phyloP scores from a whole-genome alignment of 1,140 invertebrate genomes.

The Copidosoma floridanum region DNA sequence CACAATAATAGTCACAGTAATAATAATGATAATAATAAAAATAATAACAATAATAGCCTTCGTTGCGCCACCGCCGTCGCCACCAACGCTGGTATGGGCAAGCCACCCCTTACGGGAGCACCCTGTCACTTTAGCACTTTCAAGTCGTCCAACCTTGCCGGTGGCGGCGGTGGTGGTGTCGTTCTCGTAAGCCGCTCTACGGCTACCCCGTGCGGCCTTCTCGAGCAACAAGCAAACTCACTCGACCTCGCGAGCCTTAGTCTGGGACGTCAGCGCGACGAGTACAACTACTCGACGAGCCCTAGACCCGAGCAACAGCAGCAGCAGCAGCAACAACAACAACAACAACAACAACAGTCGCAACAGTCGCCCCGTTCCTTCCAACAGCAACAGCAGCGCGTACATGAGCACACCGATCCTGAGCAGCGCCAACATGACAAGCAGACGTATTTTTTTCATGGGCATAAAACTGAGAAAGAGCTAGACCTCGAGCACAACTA shows the following conservation, averaged over 20 bases:
- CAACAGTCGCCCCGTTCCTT: slow-evolving; percentile 29
- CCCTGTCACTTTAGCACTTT: slow-evolving; percentile 47
- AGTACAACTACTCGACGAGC: too few species aligned
- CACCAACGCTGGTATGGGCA: slow-evolving; percentile 14
- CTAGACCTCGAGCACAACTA: slow-evolving; percentile 31
- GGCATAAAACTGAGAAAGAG: slow-evolving; percentile 45
- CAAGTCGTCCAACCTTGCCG: too few species aligned
- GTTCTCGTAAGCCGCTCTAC: slow-evolving; percentile 27
- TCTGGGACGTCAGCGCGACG: slow-evolving; percentile 17
- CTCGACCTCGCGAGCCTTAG: slow-evolving; percentile 35
- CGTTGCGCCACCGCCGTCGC: too few species aligned
- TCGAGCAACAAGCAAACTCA: too few species aligned
- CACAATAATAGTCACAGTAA: background rate
- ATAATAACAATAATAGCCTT: too few species aligned
- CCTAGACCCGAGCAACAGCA: too few species aligned
- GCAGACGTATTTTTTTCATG: slow-evolving; percentile 48
- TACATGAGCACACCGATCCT: slow-evolving; percentile 32
- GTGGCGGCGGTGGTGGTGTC: slow-evolving; percentile 20
- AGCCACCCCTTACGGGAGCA: too few species aligned
- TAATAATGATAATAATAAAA: slow-evolving; percentile 4
- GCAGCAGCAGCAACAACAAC: slow-evolving; percentile 19
- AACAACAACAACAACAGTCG: slow-evolving; percentile 26
- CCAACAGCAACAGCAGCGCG: slow-evolving; percentile 25
- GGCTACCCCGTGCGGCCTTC: too few species aligned
- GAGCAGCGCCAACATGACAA: slow-evolving; percentile 40